These are phyloP conservation scores for Brenthis ino DNA, from an alignment of 2,888 invertebrate species.

Conservation along the genomic window DNA sequence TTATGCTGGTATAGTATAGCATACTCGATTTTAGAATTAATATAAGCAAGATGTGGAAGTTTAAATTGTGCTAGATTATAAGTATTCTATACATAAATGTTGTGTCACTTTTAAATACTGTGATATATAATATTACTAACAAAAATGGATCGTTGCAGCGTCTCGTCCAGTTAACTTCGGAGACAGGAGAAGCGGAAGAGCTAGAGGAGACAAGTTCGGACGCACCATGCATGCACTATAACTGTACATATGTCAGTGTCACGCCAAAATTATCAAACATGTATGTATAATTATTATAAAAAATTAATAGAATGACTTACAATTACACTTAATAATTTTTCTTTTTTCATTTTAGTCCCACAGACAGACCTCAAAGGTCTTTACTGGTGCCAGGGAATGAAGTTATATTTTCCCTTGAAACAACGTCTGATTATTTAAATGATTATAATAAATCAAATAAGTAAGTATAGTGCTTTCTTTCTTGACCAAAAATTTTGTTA, in stretches of 20 bases:
- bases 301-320: neutral
- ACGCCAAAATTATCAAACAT: constrained; percentile 68
- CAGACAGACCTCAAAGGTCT: constrained; percentile 94
- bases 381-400: constrained; percentile 95
- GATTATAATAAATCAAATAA: constrained; percentile 85
- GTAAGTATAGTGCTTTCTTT: constrained; percentile 26
- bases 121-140: neutral
- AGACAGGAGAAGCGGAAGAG: constrained; percentile 65
- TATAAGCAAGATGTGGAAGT: too few relatives aligned
- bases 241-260: constrained; percentile 72
- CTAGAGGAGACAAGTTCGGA: constrained; percentile 58
- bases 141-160: constrained; percentile 50
- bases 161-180: constrained; percentile 61
- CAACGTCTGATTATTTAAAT: constrained; percentile 96
- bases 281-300: constrained; percentile 51
- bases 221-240: constrained; percentile 70
- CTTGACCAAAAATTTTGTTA: neutral
- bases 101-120: neutral
- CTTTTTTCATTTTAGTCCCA: constrained; percentile 55
- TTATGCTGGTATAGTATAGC: too few relatives aligned
- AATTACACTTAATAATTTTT: neutral
- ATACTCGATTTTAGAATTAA: too few relatives aligned
- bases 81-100: neutral
- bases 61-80: neutral
- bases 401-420: constrained; percentile 97